Evolutionary conservation across 2,888 invertebrate genomes (phyloP).

Genomic region (Xylophagus ater): DNA sequence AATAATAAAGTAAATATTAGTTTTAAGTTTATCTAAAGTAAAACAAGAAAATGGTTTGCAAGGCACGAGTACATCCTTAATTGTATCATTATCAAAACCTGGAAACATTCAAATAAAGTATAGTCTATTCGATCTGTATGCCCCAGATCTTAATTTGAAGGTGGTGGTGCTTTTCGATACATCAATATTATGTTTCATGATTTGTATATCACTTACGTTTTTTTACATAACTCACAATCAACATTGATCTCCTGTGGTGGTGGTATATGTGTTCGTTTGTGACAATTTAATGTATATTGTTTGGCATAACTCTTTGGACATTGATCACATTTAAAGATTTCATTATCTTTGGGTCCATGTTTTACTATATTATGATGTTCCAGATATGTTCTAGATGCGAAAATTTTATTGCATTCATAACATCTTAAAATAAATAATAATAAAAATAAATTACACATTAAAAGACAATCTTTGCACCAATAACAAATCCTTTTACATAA

Average conservation of each 20-base stretch:
- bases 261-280: constrained; percentile 32
- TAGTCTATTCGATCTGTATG: too few relatives aligned
- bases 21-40: too few relatives aligned
- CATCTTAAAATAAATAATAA: constrained; percentile 24
- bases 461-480: too few relatives aligned
- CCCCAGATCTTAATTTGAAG: too few relatives aligned
- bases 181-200: too few relatives aligned
- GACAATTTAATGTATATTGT: constrained; percentile 33
- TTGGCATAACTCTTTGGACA: constrained; percentile 34
- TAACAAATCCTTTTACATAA: too few relatives aligned
- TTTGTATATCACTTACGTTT: constrained; percentile 26
- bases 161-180: too few relatives aligned
- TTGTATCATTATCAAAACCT: too few relatives aligned
- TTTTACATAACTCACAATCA: constrained; percentile 27
- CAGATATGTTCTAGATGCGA: constrained; percentile 33
- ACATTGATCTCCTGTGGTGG: constrained; percentile 27
- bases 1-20: not conserved
- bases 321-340: constrained; percentile 31
- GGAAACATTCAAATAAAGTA: too few relatives aligned
- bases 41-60: too few relatives aligned
- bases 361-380: constrained; percentile 29
- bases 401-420: constrained; percentile 31
- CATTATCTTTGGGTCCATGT: constrained; percentile 32
- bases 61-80: too few relatives aligned
- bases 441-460: not conserved